Evolutionary conservation across 2,888 invertebrate species (phyloP).

Genomic region (Polietes domitor): DNA sequence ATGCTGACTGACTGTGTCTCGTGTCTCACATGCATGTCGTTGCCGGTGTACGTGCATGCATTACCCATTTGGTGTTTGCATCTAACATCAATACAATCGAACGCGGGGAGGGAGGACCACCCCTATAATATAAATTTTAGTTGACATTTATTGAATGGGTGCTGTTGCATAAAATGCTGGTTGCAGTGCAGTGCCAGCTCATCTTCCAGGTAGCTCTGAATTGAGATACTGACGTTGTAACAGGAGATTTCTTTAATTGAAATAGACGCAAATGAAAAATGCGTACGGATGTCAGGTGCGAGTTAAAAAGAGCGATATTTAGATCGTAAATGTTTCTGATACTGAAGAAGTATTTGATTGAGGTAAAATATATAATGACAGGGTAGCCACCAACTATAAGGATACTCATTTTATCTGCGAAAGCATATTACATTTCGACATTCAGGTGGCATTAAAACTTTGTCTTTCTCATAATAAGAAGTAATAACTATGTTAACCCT

Average conservation of each 20-base stretch:
- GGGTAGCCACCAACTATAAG: too few relatives aligned
- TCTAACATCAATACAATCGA: neutral
- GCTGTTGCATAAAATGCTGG: conserved; percentile 20
- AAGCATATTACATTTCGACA: too few relatives aligned
- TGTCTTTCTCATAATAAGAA: too few relatives aligned
- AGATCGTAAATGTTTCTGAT: too few relatives aligned
- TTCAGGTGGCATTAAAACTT: too few relatives aligned
- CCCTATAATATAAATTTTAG: conserved; percentile 47
- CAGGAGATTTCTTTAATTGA: neutral
- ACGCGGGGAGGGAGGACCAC: neutral
- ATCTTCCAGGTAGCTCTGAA: neutral
- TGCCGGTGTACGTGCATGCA: conserved; percentile 22
- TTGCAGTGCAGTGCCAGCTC: neutral
- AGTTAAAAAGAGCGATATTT: too few relatives aligned
- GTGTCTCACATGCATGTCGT: neutral
- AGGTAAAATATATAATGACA: neutral
- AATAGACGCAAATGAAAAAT: neutral
- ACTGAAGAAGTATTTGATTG: neutral
- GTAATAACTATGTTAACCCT: too few relatives aligned
- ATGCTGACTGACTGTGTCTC: neutral
- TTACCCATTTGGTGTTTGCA: neutral
- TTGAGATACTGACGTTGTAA: neutral
- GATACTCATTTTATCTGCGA: too few relatives aligned
- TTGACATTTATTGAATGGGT: conserved; percentile 62
- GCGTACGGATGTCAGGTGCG: neutral